Base-by-base conservation (phyloP, 1,140 invertebrate genomes). In the Zelostemma sp. region DNA sequence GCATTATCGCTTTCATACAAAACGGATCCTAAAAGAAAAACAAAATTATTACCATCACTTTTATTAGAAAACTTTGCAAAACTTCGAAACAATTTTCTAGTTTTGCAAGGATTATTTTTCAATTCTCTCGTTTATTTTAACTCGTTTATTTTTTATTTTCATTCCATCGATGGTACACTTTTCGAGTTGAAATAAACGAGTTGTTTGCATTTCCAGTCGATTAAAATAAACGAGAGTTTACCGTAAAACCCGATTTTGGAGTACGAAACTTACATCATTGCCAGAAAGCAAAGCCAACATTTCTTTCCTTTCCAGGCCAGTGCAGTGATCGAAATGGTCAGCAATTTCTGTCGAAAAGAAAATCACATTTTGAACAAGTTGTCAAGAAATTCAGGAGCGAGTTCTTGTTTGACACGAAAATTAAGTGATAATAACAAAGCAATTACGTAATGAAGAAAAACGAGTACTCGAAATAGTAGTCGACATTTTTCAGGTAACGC, bases 321-420 rank as follows among this genome's bases (percentile, higher is more conserved):
- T 97, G 1, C 96, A 93, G 83, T 96, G 95, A 75, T 98, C 96
- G 72, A 97, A 68, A 9, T 93, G 92, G 83, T 97, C 95, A 25
- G 93, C 86, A 88, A 94, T 89, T 83, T 88, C 89, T 90, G 85
- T 53, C 81, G 16, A 61, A 41, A 25, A 16, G 25, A 49, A 3
- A 11, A 45, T 25, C 43, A 12, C 46, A 47, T 47, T 49, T 40
- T n/a, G n/a, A n/a, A n/a, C n/a, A n/a, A n/a, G n/a, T n/a, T n/a
- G n/a, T n/a, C n/a, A n/a, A n/a, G n/a, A n/a, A n/a, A n/a, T n/a
- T n/a, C n/a, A n/a, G n/a, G n/a, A n/a, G n/a, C n/a, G n/a, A n/a
- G n/a, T 63, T 38, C 11, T 6, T 21, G 16, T 21, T 47, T 14
- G 49, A 40, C 6, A 40, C 4, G 1, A 43, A 15, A 40, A 21